Evolutionary conservation across 1,140 invertebrate genomes (phyloP).

Genomic region (Monochamus saltuarius): DNA sequence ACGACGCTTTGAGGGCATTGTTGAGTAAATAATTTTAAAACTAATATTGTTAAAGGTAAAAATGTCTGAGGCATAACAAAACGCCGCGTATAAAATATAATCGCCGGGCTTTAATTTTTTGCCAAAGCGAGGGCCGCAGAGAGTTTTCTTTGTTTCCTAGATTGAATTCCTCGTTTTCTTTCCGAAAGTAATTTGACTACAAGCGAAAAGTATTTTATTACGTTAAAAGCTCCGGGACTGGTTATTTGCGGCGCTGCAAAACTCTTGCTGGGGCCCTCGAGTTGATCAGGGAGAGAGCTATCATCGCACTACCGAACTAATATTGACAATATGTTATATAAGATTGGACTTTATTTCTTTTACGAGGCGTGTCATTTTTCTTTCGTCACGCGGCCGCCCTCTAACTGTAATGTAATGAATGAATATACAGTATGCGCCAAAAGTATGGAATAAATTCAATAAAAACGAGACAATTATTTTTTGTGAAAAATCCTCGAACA

Average conservation of each 20-base stretch:
- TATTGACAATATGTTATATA: background rate
- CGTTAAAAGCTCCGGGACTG: conserved; percentile 23
- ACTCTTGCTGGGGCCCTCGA: conserved; percentile 15
- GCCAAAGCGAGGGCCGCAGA: background rate
- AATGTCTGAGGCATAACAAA: background rate
- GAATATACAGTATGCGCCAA: too few species aligned
- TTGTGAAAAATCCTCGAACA: too few species aligned
- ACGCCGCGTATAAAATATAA: conserved; percentile 1
- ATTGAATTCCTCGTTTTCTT: conserved; percentile 27
- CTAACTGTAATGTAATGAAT: too few species aligned
- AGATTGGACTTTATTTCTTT: too few species aligned
- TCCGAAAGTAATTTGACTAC: conserved; percentile 30
- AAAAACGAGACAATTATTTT: too few species aligned
- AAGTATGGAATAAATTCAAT: too few species aligned
- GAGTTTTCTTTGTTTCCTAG: conserved; percentile 19
- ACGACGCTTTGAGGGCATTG: too few species aligned
- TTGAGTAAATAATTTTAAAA: too few species aligned
- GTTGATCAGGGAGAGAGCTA: conserved; percentile 21
- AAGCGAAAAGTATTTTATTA: conserved; percentile 29
- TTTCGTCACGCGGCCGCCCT: too few species aligned
- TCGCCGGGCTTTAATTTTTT: conserved; percentile 6
- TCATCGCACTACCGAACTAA: conserved; percentile 14
- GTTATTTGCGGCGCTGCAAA: conserved; percentile 21
- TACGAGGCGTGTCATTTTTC: too few species aligned
- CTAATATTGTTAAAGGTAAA: too few species aligned